Evolutionary conservation across 2,113 vertebrate species (phyloP).

Genomic region (Oryzias celebensis): DNA sequence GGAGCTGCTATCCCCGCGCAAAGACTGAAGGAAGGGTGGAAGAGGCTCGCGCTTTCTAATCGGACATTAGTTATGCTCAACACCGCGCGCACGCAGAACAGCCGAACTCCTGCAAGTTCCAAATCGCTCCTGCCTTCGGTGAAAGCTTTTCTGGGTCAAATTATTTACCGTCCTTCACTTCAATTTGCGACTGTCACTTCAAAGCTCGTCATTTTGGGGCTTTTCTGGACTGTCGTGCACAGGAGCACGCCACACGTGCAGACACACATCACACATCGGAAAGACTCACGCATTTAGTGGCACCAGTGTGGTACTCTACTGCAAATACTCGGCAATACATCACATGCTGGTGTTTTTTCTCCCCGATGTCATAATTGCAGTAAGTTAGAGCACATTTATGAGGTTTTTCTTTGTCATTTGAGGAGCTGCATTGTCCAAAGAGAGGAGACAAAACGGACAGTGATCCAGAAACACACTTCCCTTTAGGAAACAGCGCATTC

Average conservation of each 20-base stretch:
- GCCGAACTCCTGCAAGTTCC: slow-evolving; percentile 36
- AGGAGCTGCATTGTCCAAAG: too few relatives aligned
- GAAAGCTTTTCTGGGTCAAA: slow-evolving; percentile 65
- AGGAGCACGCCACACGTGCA: slow-evolving; percentile 19
- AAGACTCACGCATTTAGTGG: slow-evolving; percentile 39
- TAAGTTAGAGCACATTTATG: too few relatives aligned
- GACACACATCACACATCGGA: slow-evolving; percentile 15
- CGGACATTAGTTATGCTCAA: slow-evolving; percentile 12
- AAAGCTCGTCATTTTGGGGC: slow-evolving; percentile 40
- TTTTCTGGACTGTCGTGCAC: slow-evolving; percentile 35
- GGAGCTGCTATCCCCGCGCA: not conserved
- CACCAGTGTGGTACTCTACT: slow-evolving; percentile 15
- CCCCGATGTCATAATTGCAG: slow-evolving; percentile 17
- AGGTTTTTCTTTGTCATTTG: too few relatives aligned
- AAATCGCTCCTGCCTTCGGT: slow-evolving; percentile 34
- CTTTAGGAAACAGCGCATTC: too few relatives aligned
- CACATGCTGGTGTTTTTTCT: slow-evolving; percentile 14
- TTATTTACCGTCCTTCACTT: slow-evolving; percentile 61
- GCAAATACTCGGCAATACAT: slow-evolving; percentile 29
- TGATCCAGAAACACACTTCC: too few relatives aligned
- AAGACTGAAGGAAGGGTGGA: not conserved
- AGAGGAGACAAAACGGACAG: too few relatives aligned
- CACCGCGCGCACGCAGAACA: slow-evolving; percentile 32
- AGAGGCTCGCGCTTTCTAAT: slow-evolving; percentile 6
- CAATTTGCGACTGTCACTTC: slow-evolving; percentile 62